A percentile compares a stretch with the other conserved stretches of the same genome.
phyloP scores from a whole-genome alignment of 2,113 vertebrate genomes.

The Esox niger region DNA sequence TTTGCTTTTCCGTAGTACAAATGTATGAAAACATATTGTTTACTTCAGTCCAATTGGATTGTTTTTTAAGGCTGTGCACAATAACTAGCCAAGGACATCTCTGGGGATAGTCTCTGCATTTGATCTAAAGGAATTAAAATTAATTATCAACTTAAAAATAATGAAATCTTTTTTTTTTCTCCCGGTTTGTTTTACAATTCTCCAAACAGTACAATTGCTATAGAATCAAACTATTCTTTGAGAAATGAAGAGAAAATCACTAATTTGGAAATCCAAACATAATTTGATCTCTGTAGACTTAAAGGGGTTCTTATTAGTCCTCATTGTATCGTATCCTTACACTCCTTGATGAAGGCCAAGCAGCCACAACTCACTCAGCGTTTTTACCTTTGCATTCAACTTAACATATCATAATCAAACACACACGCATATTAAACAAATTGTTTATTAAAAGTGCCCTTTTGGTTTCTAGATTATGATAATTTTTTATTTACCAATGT shows the following conservation, averaged over 20 bases:
- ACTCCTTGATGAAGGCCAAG: too few species aligned
- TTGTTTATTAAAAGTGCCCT: too few species aligned
- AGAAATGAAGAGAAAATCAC: slow-evolving; percentile 59
- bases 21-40: slow-evolving; percentile 52
- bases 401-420: slow-evolving; percentile 48
- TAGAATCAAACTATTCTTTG: slow-evolving; percentile 58
- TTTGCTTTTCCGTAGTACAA: slow-evolving; percentile 53
- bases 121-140: slow-evolving; percentile 76
- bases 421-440: neutral
- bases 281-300: slow-evolving; percentile 68
- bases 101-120: slow-evolving; percentile 61
- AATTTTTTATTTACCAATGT: too few species aligned
- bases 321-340: too few species aligned
- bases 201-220: slow-evolving; percentile 47
- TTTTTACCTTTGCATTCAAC: too few species aligned
- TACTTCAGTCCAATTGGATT: slow-evolving; percentile 47
- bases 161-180: slow-evolving; percentile 58
- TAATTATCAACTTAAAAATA: slow-evolving; percentile 76
- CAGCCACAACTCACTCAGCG: too few species aligned
- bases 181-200: slow-evolving; percentile 53
- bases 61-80: slow-evolving; percentile 50
- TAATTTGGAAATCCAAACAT: slow-evolving; percentile 58
- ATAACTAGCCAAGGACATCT: slow-evolving; percentile 54
- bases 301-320: slow-evolving; percentile 48
- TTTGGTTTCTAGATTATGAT: too few species aligned